These are phyloP conservation scores for Hirtodrosophila alboralis DNA, from an alignment of 2,888 invertebrate species.

Conservation along the genomic window DNA sequence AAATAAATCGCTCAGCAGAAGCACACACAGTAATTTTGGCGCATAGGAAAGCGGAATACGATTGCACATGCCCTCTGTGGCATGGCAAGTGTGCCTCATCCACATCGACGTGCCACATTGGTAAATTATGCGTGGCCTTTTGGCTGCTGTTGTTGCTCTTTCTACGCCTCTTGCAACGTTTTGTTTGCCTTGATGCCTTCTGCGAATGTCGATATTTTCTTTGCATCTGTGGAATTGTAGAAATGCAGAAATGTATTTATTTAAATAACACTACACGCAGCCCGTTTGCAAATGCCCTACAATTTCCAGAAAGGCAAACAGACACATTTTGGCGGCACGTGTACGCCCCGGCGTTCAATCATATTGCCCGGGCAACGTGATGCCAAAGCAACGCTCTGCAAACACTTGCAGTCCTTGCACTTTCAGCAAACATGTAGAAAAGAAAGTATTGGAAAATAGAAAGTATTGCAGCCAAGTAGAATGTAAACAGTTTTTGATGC, in stretches of 20 bases:
- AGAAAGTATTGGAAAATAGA: constrained; percentile 10
- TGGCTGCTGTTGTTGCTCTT: constrained; percentile 42
- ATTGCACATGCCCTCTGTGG: not conserved
- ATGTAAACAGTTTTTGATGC: constrained; percentile 59
- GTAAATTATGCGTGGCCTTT: constrained; percentile 70
- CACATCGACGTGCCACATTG: constrained; percentile 36
- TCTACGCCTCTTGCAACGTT: constrained; percentile 27
- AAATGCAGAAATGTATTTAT: constrained; percentile 65
- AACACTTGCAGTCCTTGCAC: constrained; percentile 15
- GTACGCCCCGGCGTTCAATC: constrained; percentile 53
- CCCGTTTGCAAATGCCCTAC: constrained; percentile 45
- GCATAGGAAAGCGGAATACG: constrained; percentile 33
- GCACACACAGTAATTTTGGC: constrained; percentile 56
- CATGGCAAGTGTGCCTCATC: constrained; percentile 5
- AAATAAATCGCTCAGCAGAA: constrained; percentile 66
- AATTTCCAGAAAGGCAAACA: constrained; percentile 49
- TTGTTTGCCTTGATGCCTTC: constrained; percentile 60
- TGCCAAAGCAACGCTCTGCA: constrained; percentile 1
- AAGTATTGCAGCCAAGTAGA: constrained; percentile 42
- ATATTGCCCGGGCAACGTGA: constrained; percentile 54
- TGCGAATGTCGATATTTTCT: constrained; percentile 44
- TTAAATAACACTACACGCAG: constrained; percentile 63
- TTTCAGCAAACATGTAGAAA: constrained; percentile 8
- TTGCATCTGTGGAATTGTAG: constrained; percentile 28
- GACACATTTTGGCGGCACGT: constrained; percentile 61